phyloP scores from a whole-genome alignment of 2,113 vertebrate species.

The Nanorana parkeri region DNA sequence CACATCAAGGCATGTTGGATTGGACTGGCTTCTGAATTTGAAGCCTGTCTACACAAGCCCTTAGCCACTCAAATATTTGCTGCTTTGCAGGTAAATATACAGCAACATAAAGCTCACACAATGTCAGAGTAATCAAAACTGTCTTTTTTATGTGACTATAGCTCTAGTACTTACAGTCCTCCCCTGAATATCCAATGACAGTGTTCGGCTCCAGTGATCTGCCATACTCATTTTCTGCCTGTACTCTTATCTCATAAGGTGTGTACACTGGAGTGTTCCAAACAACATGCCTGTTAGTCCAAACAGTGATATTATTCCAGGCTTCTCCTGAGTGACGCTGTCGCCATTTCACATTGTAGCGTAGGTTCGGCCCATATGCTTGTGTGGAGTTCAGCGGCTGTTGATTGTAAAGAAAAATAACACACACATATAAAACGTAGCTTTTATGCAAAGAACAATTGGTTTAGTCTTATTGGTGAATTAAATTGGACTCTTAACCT shows the following conservation, averaged over 20 bases:
- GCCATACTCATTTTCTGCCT: constrained; percentile 90
- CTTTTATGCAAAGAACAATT: no score
- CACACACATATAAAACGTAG: neutral
- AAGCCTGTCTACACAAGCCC: no score
- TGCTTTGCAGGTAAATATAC: no score
- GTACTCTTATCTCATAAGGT: constrained; percentile 92
- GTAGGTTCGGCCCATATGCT: constrained; percentile 84
- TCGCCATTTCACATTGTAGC: constrained; percentile 88
- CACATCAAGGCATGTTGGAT: no score
- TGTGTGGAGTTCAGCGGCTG: constrained; percentile 84
- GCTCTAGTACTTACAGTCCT: constrained; percentile 87
- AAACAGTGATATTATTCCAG: constrained; percentile 84
- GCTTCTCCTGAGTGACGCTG: constrained; percentile 77
- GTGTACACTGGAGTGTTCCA: constrained; percentile 85
- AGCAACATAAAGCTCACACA: no score
- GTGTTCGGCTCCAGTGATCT: constrained; percentile 82
- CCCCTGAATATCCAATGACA: constrained; percentile 88
- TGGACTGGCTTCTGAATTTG: no score
- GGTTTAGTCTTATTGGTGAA: no score
- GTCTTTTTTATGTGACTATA: no score
- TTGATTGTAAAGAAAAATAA: constrained; percentile 58
- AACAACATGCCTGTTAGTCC: constrained; percentile 74
- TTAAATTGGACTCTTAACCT: no score
- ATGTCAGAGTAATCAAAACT: no score
- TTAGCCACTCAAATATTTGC: no score